A percentile compares a stretch with the other conserved stretches of the same genome.
Evolutionary conservation across 2,888 invertebrate species (phyloP).

Genomic region (Oegoconia quadripuncta): DNA sequence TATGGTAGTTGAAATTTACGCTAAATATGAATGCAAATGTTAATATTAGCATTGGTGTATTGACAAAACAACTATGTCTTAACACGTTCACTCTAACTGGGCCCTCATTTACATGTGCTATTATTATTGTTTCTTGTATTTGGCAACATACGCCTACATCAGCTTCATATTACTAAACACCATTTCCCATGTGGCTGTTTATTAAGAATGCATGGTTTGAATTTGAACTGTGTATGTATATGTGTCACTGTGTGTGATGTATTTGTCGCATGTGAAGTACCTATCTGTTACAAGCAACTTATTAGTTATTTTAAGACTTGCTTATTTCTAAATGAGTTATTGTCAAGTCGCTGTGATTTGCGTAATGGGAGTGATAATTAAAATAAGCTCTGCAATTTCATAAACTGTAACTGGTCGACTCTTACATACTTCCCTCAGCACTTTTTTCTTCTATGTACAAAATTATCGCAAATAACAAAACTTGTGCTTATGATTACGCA

Average conservation of each 20-base stretch:
- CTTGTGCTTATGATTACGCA: too few relatives aligned
- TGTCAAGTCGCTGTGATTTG: neutral
- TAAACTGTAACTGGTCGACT: too few relatives aligned
- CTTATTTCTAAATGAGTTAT: neutral
- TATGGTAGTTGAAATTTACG: too few relatives aligned
- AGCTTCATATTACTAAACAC: constrained; percentile 9
- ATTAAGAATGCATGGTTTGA: constrained; percentile 39
- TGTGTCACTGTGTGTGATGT: constrained; percentile 29
- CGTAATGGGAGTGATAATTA: neutral
- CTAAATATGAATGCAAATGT: constrained; percentile 26
- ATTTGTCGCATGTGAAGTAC: constrained; percentile 4
- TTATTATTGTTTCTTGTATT: constrained; percentile 32
- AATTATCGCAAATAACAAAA: too few relatives aligned
- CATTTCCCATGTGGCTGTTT: constrained; percentile 32
- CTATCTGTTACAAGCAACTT: neutral
- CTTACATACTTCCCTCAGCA: too few relatives aligned
- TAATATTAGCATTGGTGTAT: constrained; percentile 30
- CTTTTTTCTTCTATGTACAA: too few relatives aligned
- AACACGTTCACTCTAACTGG: constrained; percentile 26
- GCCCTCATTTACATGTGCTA: constrained; percentile 34
- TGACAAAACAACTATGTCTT: constrained; percentile 31
- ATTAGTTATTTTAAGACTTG: neutral
- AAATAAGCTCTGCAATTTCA: neutral
- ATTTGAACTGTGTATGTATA: constrained; percentile 23
- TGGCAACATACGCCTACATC: constrained; percentile 46